Conservation (phyloP, 2,797 vertebrate genomes). For the Macrochelys suwanniensis region DNA sequence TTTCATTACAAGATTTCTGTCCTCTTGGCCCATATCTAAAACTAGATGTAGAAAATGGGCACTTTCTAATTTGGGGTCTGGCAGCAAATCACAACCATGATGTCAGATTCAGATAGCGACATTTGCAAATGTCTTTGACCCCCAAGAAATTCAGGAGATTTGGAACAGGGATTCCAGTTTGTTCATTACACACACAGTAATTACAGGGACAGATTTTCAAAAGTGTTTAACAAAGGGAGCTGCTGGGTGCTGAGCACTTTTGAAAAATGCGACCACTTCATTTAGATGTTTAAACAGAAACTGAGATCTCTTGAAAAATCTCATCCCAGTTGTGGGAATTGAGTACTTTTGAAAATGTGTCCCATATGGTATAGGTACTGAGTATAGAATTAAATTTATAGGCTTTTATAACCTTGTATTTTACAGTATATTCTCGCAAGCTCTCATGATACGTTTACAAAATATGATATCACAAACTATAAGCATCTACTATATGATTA, state of each 20-base stretch:
- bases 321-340: neutral
- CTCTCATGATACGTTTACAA: neutral
- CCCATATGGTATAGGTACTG: neutral
- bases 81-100: neutral
- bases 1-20: neutral
- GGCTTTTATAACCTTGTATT: neutral
- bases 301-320: neutral
- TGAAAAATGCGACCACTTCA: neutral
- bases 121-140: neutral
- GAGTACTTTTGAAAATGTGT: neutral
- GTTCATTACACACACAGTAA: neutral
- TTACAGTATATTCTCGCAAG: neutral
- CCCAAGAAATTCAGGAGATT: neutral
- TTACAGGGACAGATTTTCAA: neutral
- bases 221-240: neutral
- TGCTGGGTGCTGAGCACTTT: neutral
- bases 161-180: neutral
- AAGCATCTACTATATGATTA: neutral
- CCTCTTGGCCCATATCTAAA: neutral
- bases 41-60: neutral
- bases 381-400: neutral
- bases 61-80: neutral
- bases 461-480: neutral
- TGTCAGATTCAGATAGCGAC: neutral
- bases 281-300: neutral